Evolutionary conservation across 2,888 invertebrate species (phyloP), one percentile per base, ranked within the genome.

Genomic region (Phaonia tiefii): DNA sequence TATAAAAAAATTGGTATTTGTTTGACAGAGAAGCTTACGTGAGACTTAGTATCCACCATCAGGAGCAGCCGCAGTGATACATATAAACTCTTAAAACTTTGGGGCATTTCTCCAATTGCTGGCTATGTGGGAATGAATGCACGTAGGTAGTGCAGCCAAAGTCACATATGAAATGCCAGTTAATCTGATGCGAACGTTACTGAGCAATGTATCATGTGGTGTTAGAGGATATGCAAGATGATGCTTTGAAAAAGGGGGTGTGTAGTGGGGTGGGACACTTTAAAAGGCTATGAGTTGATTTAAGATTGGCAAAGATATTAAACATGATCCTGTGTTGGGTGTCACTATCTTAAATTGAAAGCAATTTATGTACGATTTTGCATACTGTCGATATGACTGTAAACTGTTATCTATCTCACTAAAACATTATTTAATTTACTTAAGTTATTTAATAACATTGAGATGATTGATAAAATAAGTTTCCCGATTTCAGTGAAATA

Each of bases 11-110:
- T 3, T 11, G 51, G 44, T 63, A 76, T 39, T 63, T 75, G 60
- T 69, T 37, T 65, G 76, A 80, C 76, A 73, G 49, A 73, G 58
- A 63, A 69, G 76, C 76, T 76, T 80, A 80, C 76, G 80, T 80
- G 80, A 67, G 72, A 65, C 76, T 80, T 76, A 75, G 60, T 15
- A 58, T 75, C n/a, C n/a, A n/a, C n/a, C n/a, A n/a, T n/a, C n/a
- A n/a, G n/a, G n/a, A n/a, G n/a, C 37, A 31, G 39, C 46, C 58
- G 66, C 17, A 71, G 26, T 66, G 58, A 54, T 44, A 65, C 51
- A 71, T 42, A 58, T 1, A 63, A 60, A 54, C 58, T 7, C 25
- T 15, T 13, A 37, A 58, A 58, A 37, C 37, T 26, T 39, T 58
- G 17, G 2, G 51, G 25, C 54, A 54, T 54, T 22, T 25, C 54